A percentile compares a stretch with the other conserved stretches of the same genome.
These are phyloP conservation scores for Archivesica marissinica DNA, from an alignment of 1,140 invertebrate genomes.

Conservation along the genomic window DNA sequence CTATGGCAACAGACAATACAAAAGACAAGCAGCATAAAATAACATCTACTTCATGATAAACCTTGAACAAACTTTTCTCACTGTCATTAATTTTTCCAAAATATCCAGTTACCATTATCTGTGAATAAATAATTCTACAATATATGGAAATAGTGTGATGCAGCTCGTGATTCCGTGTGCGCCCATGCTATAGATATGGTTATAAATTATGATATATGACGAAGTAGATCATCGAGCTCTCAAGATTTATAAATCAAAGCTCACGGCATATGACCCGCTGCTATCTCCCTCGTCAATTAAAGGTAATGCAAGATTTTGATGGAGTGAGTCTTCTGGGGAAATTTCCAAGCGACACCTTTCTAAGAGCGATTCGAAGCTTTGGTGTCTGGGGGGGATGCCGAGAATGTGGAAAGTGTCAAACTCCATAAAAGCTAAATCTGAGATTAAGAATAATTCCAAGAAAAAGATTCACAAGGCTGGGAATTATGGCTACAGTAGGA, in stretches of 20 bases:
- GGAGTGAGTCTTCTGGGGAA: not conserved
- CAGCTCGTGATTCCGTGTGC: conserved; percentile 21
- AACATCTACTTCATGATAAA: too few relatives aligned
- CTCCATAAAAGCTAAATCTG: not conserved
- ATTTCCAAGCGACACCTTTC: conserved; percentile 13
- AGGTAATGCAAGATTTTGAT: conserved; percentile 7
- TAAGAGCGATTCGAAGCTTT: not conserved
- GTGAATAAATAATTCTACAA: not conserved
- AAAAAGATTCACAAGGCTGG: conserved; percentile 5
- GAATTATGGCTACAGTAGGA: not conserved
- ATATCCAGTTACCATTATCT: not conserved
- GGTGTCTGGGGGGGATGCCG: not conserved
- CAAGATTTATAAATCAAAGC: conserved; percentile 9
- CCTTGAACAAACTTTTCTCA: too few relatives aligned
- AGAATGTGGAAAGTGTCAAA: conserved; percentile 22
- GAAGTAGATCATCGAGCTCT: not conserved
- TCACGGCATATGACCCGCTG: not conserved
- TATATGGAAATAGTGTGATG: not conserved
- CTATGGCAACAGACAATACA: too few relatives aligned
- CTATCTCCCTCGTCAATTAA: not conserved
- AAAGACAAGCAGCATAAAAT: too few relatives aligned
- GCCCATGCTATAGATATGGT: not conserved
- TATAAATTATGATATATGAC: conserved; percentile 22
- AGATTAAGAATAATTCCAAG: conserved; percentile 3
- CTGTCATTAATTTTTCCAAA: too few relatives aligned